Conservation (phyloP, 2,113 vertebrate genomes). For the Salvelinus namaycush region DNA sequence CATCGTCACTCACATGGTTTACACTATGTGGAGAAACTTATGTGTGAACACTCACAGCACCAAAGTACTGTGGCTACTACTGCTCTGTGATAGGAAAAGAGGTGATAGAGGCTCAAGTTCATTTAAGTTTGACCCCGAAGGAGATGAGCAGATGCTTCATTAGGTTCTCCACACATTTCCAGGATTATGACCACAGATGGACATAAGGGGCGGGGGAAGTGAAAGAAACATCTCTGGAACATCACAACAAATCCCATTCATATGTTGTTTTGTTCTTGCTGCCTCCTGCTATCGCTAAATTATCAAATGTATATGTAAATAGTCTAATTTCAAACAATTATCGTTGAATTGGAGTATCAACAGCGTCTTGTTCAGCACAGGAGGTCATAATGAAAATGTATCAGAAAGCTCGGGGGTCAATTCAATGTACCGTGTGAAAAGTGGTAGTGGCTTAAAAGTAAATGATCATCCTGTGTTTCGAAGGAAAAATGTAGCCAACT, state of each 20-base stretch:
- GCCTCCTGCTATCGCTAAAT: background rate
- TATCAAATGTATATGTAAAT: background rate
- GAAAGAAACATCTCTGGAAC: conserved; percentile 14
- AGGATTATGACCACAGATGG: conserved; percentile 50
- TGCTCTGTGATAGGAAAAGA: conserved; percentile 51
- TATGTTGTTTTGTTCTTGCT: background rate
- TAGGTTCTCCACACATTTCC: conserved; percentile 48
- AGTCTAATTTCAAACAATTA: background rate
- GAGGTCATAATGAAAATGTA: background rate
- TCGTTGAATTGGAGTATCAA: background rate
- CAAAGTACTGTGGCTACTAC: conserved; percentile 9
- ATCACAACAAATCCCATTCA: background rate
- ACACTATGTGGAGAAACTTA: conserved; percentile 35
- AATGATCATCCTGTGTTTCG: background rate
- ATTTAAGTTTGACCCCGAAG: conserved; percentile 58
- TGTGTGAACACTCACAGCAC: conserved; percentile 52
- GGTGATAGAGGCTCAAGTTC: conserved; percentile 54
- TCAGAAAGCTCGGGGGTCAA: background rate
- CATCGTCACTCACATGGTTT: background rate
- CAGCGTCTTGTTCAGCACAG: background rate
- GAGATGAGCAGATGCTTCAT: conserved; percentile 66
- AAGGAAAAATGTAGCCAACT: background rate
- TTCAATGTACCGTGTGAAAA: background rate
- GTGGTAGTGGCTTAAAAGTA: background rate
- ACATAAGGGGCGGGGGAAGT: conserved; percentile 23